Evolutionary conservation across 2,113 vertebrate genomes (phyloP).

Genomic region (Irena cyanogastra): DNA sequence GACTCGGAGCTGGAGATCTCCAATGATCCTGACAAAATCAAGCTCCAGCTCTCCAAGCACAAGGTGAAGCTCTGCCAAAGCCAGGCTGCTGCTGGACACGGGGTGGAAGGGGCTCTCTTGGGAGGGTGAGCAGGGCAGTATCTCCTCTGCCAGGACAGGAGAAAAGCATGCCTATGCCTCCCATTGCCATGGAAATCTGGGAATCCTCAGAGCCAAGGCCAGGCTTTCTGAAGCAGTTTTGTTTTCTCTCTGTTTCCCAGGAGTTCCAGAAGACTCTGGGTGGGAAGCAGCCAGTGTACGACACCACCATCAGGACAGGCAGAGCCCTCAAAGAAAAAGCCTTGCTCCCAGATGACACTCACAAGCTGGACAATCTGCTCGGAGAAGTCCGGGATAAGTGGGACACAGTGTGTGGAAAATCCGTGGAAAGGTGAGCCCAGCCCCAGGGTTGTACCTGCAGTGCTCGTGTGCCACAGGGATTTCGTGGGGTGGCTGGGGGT

Average conservation of each 20-base stretch:
- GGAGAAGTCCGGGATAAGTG: constrained; percentile 96
- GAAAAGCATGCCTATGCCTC: fast-evolving
- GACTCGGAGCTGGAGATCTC: constrained; percentile 97
- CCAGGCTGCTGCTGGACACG: fast-evolving
- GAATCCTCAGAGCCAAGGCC: background rate
- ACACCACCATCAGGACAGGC: constrained; percentile 93
- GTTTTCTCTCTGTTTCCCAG: constrained; percentile 57
- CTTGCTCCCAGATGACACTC: constrained; percentile 84
- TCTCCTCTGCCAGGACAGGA: background rate
- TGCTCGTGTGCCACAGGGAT: fast-evolving
- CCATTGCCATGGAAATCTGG: background rate
- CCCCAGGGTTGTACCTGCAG: fast-evolving
- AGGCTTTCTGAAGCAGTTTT: background rate
- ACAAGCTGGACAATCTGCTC: constrained; percentile 90
- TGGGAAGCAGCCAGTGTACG: constrained; percentile 95
- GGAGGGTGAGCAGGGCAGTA: background rate
- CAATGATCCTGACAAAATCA: constrained; percentile 98
- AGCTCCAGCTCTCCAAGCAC: constrained; percentile 93
- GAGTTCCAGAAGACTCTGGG: constrained; percentile 97
- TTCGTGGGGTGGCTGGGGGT: background rate
- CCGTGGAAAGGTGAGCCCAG: constrained; percentile 87
- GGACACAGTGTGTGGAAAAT: constrained; percentile 98
- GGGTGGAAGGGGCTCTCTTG: background rate
- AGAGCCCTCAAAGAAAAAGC: constrained; percentile 93
- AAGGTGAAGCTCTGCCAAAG: constrained; percentile 76